Evolutionary conservation across 2,888 invertebrate species (phyloP).

Genomic region (Ditula angustiorana): DNA sequence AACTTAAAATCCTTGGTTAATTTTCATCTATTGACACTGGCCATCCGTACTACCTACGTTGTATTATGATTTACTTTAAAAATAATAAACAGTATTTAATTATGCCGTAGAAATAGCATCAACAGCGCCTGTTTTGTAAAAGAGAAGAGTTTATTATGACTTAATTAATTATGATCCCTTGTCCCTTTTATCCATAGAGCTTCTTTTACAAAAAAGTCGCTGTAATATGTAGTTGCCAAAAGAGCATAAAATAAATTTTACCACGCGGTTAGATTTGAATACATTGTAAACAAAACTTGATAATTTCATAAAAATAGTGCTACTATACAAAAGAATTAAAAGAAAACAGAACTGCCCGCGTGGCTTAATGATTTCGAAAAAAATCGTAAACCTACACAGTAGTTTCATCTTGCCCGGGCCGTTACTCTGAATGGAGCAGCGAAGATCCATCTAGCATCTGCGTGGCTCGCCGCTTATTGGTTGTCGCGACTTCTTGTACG

Average conservation of each 20-base stretch:
- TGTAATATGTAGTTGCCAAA: constrained; percentile 42
- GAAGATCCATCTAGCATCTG: too few relatives aligned
- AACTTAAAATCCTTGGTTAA: constrained; percentile 32
- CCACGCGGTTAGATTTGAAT: background rate
- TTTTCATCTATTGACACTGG: constrained; percentile 51
- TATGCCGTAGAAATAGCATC: constrained; percentile 21
- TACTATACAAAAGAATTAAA: background rate
- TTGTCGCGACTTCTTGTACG: background rate
- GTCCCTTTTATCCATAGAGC: constrained; percentile 14
- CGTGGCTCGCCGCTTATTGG: background rate
- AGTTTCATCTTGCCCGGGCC: background rate
- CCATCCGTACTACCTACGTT: constrained; percentile 64
- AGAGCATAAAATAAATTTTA: background rate
- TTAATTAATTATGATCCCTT: constrained; percentile 30
- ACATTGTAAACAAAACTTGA: background rate
- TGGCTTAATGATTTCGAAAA: background rate
- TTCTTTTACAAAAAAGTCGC: constrained; percentile 50
- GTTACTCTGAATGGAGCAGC: background rate
- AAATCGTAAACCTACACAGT: background rate
- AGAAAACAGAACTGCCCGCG: background rate
- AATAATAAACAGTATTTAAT: constrained; percentile 19
- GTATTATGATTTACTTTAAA: constrained; percentile 22
- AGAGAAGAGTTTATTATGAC: constrained; percentile 15
- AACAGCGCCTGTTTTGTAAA: constrained; percentile 15
- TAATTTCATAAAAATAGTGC: background rate